Percentiles rank a stretch among this genome's conserved stretches.
Conservation (phyloP, 1,140 invertebrate genomes). For the Rhyacophila brunnea region DNA sequence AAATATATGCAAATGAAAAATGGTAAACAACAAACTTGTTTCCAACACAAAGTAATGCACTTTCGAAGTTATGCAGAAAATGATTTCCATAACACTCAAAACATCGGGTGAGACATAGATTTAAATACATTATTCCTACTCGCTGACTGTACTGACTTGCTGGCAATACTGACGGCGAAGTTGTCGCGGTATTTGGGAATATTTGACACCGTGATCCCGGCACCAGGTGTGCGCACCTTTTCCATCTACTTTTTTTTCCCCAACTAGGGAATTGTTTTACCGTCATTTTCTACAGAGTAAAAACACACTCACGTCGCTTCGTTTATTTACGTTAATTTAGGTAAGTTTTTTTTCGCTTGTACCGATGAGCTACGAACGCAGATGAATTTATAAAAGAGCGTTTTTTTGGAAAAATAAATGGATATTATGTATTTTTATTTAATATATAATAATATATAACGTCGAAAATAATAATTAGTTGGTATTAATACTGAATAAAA, state of each 20-base stretch:
- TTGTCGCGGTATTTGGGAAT: conserved; percentile 3
- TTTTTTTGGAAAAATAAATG: too few species aligned
- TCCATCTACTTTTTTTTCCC: not conserved
- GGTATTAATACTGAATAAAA: too few species aligned
- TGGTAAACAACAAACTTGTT: too few species aligned
- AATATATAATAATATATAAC: too few species aligned
- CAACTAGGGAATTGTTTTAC: not conserved
- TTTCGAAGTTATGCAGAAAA: too few species aligned
- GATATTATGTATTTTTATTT: too few species aligned
- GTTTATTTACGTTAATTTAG: conserved; percentile 2
- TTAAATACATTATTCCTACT: conserved; percentile 6
- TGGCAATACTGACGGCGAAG: conserved; percentile 1
- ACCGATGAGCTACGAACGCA: too few species aligned
- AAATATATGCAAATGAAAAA: too few species aligned
- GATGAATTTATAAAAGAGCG: too few species aligned
- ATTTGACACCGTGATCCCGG: conserved; percentile 4
- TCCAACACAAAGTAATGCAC: too few species aligned
- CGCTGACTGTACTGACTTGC: not conserved
- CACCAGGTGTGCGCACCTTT: conserved; percentile 4
- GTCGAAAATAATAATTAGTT: too few species aligned
- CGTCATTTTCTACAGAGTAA: not conserved
- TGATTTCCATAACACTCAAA: not conserved
- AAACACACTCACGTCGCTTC: not conserved
- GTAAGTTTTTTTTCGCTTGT: not conserved
- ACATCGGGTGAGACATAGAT: not conserved